These are phyloP conservation scores for Spondyliosoma cantharus DNA, from an alignment of 2,797 vertebrate species.

Conservation along the genomic window DNA sequence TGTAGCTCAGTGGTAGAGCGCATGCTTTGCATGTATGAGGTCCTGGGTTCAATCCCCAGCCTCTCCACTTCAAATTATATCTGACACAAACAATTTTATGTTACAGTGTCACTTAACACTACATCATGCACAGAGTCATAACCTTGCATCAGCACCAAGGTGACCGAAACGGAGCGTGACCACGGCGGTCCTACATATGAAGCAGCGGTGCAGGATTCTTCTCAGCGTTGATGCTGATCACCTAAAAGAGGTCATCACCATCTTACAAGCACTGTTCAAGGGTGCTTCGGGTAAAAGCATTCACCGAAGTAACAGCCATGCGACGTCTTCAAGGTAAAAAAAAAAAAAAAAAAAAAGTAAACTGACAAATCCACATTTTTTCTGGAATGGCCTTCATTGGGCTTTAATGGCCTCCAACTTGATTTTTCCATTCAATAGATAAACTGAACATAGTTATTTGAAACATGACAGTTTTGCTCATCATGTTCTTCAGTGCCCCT, in stretches of 20 bases:
- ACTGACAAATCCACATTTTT: neutral
- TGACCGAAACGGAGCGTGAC: neutral
- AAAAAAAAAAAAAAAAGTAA: neutral
- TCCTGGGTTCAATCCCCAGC: constrained; percentile 45
- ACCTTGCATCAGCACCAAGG: no score
- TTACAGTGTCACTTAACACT: neutral
- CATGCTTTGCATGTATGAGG: constrained; percentile 61
- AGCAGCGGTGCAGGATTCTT: no score
- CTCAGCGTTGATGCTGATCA: neutral
- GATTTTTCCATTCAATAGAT: neutral
- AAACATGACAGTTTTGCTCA: neutral
- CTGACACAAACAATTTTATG: no score
- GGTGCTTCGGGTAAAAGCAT: neutral
- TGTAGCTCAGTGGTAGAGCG: constrained; percentile 73
- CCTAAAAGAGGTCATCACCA: neutral
- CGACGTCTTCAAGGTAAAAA: neutral
- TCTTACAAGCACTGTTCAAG: neutral
- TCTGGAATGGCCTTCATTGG: neutral
- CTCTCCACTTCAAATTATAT: neutral
- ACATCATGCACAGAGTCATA: neutral
- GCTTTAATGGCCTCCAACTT: neutral
- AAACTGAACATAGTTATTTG: neutral
- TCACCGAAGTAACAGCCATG: neutral
- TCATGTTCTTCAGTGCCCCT: neutral
- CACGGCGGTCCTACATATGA: no score